phyloP scores from a whole-genome alignment of 2,113 vertebrate genomes.

The Polypterus senegalus region DNA sequence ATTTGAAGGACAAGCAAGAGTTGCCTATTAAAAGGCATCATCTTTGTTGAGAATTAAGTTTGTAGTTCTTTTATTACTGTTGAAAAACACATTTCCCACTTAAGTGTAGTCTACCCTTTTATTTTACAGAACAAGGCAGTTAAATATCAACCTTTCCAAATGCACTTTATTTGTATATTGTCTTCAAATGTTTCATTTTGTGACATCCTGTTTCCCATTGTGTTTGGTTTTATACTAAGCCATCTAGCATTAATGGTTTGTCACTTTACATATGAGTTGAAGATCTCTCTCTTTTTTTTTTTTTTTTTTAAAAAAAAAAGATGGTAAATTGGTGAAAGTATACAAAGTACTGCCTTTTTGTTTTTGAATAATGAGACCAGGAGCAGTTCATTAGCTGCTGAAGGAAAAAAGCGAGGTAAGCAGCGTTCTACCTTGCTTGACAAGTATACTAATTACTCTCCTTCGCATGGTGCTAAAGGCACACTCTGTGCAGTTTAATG shows the following conservation, averaged over 20 bases:
- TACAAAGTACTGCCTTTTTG: slow-evolving; percentile 70
- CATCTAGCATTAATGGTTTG: slow-evolving; percentile 7
- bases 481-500: slow-evolving; percentile 78
- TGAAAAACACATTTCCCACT: no score
- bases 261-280: slow-evolving; percentile 53
- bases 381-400: slow-evolving; percentile 74
- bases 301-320: slow-evolving; percentile 36
- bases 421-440: slow-evolving; percentile 85
- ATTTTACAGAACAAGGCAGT: no score
- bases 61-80: no score
- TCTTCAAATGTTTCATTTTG: no score
- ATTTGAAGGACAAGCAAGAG: no score
- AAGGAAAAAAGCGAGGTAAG: slow-evolving; percentile 72
- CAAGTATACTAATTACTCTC: slow-evolving; percentile 98
- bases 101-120: no score
- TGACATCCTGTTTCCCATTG: no score
- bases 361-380: slow-evolving; percentile 75
- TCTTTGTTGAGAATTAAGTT: no score
- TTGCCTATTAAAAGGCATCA: no score
- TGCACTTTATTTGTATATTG: no score
- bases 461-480: slow-evolving; percentile 82
- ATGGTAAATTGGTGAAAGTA: slow-evolving; percentile 57
- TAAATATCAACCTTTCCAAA: no score
- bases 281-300: slow-evolving; percentile 52
- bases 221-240: background rate